These are phyloP conservation scores for Augochlora pura DNA, from an alignment of 1,140 invertebrate genomes.

Conservation along the genomic window DNA sequence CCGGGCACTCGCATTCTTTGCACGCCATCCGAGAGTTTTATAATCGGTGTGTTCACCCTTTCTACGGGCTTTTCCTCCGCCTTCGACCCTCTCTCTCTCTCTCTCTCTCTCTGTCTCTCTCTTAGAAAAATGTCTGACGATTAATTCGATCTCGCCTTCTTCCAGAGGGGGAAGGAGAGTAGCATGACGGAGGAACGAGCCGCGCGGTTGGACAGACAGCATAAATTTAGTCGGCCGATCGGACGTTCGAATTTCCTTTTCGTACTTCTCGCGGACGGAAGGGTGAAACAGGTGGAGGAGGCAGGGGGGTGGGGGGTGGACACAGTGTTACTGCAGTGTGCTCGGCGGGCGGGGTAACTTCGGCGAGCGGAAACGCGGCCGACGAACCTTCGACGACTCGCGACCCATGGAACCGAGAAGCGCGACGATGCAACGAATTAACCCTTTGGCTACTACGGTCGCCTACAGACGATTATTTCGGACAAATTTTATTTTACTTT, in stretches of 20 bases:
- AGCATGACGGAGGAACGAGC: constrained; percentile 59
- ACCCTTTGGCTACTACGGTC: too few relatives aligned
- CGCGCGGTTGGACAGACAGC: constrained; percentile 52
- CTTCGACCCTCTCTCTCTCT: constrained; percentile 17
- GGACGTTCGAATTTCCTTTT: constrained; percentile 50
- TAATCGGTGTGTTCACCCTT: constrained; percentile 66
- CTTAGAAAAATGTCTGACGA: constrained; percentile 71
- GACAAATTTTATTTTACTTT: too few relatives aligned
- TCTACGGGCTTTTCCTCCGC: constrained; percentile 25
- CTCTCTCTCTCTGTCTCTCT: constrained; percentile 32
- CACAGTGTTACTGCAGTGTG: not conserved
- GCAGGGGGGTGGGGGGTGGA: constrained; percentile 8
- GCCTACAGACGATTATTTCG: too few relatives aligned
- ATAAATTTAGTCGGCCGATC: constrained; percentile 60
- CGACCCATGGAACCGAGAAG: too few relatives aligned
- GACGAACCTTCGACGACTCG: too few relatives aligned
- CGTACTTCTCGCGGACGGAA: constrained; percentile 17
- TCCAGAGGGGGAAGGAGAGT: too few relatives aligned
- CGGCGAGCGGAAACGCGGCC: too few relatives aligned
- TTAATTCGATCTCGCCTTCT: constrained; percentile 68
- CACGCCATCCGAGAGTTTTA: constrained; percentile 75
- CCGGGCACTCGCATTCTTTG: constrained; percentile 65
- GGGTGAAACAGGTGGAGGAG: constrained; percentile 5
- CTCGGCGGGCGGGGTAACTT: too few relatives aligned
- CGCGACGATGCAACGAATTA: too few relatives aligned